Conservation (phyloP, 37 sponge, comb jelly and placozoan species). For the Oscarella lobularis region DNA sequence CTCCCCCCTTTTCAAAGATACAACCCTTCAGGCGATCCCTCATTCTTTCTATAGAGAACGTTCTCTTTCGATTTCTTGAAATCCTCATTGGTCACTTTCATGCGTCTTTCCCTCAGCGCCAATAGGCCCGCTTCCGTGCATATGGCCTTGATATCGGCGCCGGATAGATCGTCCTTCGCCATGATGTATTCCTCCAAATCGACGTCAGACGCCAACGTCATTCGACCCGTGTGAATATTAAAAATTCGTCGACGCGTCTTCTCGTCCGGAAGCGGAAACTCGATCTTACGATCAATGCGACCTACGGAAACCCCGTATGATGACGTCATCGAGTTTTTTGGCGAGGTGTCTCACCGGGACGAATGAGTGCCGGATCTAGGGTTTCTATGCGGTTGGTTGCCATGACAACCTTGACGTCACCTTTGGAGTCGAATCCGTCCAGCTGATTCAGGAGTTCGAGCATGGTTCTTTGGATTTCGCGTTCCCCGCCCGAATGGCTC, state of each 20-base stretch:
- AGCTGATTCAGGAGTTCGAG: conserved; percentile 95
- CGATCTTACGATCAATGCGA: conserved; percentile 96
- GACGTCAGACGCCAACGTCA: conserved; percentile 87
- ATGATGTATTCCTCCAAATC: conserved; percentile 92
- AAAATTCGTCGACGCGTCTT: conserved; percentile 89
- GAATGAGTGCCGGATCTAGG: conserved; percentile 94
- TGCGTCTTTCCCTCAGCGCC: conserved; percentile 84
- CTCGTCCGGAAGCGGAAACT: conserved; percentile 98
- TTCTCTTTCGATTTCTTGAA: conserved; percentile 88
- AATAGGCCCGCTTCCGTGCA: conserved; percentile 84
- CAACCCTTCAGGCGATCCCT: conserved; percentile 93
- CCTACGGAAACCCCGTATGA: conserved; percentile 33
- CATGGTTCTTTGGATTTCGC: conserved; percentile 96
- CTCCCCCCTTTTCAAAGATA: too few species aligned
- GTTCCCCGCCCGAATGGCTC: conserved; percentile 89
- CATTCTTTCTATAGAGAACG: conserved; percentile 92
- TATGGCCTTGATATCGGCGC: conserved; percentile 92
- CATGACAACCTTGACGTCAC: conserved; percentile 99
- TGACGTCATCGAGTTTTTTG: background rate
- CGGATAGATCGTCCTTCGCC: conserved; percentile 96
- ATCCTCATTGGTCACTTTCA: conserved; percentile 93
- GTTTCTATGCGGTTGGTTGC: conserved; percentile 99
- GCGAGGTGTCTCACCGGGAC: conserved; percentile 60
- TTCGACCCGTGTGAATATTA: conserved; percentile 87
- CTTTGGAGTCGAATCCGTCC: conserved; percentile 95